A percentile compares a stretch with the other conserved stretches of the same genome.
Conservation (phyloP, 2,888 invertebrate genomes). For the Camptogramma bilineatum region DNA sequence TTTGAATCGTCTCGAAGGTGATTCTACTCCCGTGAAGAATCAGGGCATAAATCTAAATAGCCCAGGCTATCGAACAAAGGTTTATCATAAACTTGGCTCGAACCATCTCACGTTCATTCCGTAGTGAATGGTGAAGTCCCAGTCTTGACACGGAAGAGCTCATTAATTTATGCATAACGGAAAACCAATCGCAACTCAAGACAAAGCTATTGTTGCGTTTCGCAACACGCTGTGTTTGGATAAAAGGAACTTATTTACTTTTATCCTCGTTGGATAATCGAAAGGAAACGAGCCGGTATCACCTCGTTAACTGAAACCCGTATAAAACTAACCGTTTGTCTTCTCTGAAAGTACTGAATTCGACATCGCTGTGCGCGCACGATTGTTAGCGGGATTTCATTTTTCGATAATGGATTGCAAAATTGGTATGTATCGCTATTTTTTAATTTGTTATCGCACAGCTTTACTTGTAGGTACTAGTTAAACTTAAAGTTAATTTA, state of each 20-base stretch:
- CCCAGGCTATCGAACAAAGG: too few species aligned
- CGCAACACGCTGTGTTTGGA: constrained; percentile 36
- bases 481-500: too few species aligned
- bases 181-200: constrained; percentile 14
- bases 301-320: constrained; percentile 48
- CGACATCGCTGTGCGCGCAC: constrained; percentile 12
- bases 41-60: too few species aligned
- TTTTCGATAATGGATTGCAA: constrained; percentile 47
- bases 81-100: background rate
- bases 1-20: too few species aligned
- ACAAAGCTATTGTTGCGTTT: constrained; percentile 37
- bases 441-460: constrained; percentile 1
- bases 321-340: constrained; percentile 54
- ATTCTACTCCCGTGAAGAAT: too few species aligned
- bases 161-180: constrained; percentile 32
- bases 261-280: constrained; percentile 60
- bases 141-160: constrained; percentile 23
- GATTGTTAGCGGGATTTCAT: constrained; percentile 4
- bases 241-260: constrained; percentile 41
- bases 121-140: constrained; percentile 19
- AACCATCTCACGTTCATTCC: background rate
- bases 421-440: constrained; percentile 37
- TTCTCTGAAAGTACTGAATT: constrained; percentile 35
- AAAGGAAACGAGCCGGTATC: constrained; percentile 61
- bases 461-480: background rate